Conservation (phyloP, 2,113 vertebrate genomes). For the Daboia siamensis region DNA sequence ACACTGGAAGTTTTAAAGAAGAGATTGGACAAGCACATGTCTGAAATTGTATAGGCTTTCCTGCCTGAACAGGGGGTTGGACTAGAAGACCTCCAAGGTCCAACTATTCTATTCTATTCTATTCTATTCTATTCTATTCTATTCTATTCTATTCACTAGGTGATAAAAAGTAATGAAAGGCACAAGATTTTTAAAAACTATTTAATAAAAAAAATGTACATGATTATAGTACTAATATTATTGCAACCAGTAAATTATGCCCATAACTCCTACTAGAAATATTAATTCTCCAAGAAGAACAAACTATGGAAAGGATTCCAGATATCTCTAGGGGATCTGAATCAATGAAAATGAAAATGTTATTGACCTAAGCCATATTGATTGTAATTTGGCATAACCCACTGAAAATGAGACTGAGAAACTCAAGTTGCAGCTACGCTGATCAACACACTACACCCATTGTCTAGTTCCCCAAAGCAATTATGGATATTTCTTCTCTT, state of each 20-base stretch:
- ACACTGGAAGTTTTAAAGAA: too few species aligned
- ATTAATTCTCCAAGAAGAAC: background rate
- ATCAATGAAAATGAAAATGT: background rate
- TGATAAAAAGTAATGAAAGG: background rate
- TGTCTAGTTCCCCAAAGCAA: background rate
- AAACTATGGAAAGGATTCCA: background rate
- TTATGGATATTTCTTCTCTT: background rate
- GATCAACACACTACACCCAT: background rate
- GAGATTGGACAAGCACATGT: too few species aligned
- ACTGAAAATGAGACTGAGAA: conserved; percentile 1
- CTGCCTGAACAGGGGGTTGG: too few species aligned
- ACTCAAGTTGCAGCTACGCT: background rate
- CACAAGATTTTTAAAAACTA: background rate
- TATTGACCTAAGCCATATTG: background rate
- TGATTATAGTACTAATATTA: background rate
- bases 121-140: too few species aligned
- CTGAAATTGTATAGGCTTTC: too few species aligned
- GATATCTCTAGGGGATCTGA: background rate
- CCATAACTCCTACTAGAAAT: background rate
- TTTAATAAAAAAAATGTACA: background rate
- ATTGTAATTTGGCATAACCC: background rate
- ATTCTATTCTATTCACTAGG: too few species aligned
- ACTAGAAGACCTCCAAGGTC: too few species aligned
- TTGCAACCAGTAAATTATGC: background rate
- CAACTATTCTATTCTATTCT: too few species aligned